Base-by-base conservation (phyloP, 2,888 invertebrate species). In the Mesorhabditis spiculigera region DNA sequence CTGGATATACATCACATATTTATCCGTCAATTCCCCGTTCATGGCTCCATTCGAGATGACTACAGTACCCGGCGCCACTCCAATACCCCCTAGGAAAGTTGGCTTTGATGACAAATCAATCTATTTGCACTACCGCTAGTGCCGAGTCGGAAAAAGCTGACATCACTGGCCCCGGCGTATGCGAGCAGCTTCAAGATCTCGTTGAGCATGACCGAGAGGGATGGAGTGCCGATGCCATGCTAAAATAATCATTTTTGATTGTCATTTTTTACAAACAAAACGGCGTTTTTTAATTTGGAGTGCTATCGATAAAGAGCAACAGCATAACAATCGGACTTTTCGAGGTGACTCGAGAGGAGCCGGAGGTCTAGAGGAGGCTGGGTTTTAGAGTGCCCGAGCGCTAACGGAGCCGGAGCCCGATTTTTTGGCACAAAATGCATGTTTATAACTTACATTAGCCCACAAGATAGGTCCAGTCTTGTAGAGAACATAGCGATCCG, bases 211-310 rank as follows among this genome's bases (percentile, higher is more conserved):
- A 98, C 95, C 68, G 94, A 93, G 69, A 96, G 91, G 0, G 97
- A 97, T 5, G 97, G 95, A 69, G 93, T 92, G 5, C 97, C 98
- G 93, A 98, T 98, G 71, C 97, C 98, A 86, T 98, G 98, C 93
- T 94, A 65, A 77, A 71, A 28, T 42, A 4, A 3, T 44, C 64
- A 42, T 16, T 10, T 43, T 10, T n/a, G 45, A 50, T 5, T 67
- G 16, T 4, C 66, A 66, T 66, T 66, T 66, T 66, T 66, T 43
- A 13, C 28, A 28, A 28, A 28, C 3, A 28, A 28, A 3, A 28
- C 28, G 3, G 3, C 28, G n/a, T 28, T 28, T 28, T 28, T 28
- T 1, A 28, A 1, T 28, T 28, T 28, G 1, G 28, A 28, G 28
- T 28, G 28, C 28, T 28, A 28, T 28, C 28, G 28, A 28, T 28